Conservation (phyloP, 2,888 invertebrate genomes). For the Drosophila longiperda region DNA sequence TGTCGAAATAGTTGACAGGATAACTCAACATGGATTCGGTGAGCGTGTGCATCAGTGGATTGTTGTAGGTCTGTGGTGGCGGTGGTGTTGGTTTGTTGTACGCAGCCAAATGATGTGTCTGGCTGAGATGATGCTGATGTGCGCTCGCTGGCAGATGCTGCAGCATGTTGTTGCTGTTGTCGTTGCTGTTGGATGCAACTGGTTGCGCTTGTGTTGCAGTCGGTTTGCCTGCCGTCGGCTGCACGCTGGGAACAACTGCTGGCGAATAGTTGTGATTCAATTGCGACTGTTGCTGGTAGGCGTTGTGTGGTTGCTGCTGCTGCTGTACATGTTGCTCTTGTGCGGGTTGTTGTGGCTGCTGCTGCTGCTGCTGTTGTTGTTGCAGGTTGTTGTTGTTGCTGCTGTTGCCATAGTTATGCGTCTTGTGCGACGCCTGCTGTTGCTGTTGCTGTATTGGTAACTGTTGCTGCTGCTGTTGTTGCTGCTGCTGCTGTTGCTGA, state of each 20-base stretch:
- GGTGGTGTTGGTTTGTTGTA: conserved; percentile 82
- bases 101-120: conserved; percentile 82
- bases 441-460: conserved; percentile 34
- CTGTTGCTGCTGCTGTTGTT: conserved; percentile 39
- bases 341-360: conserved; percentile 32
- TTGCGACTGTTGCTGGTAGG: conserved; percentile 53
- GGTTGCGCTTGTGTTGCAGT: conserved; percentile 34
- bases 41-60: conserved; percentile 81
- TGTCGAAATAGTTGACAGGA: conserved; percentile 86
- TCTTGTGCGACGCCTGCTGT: conserved; percentile 56
- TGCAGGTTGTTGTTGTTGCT: conserved; percentile 43
- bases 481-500: conserved; percentile 47
- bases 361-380: conserved; percentile 35
- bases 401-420: conserved; percentile 49
- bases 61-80: conserved; percentile 81
- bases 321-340: conserved; percentile 45
- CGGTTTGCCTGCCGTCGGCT: conserved; percentile 14
- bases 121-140: conserved; percentile 80
- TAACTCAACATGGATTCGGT: conserved; percentile 82
- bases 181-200: conserved; percentile 39
- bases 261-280: conserved; percentile 68
- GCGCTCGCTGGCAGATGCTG: conserved; percentile 60
- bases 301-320: conserved; percentile 36
- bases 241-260: conserved; percentile 41
- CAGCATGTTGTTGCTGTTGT: conserved; percentile 70